Conservation (phyloP, 2,113 vertebrate species). For the Acinonyx jubatus region DNA sequence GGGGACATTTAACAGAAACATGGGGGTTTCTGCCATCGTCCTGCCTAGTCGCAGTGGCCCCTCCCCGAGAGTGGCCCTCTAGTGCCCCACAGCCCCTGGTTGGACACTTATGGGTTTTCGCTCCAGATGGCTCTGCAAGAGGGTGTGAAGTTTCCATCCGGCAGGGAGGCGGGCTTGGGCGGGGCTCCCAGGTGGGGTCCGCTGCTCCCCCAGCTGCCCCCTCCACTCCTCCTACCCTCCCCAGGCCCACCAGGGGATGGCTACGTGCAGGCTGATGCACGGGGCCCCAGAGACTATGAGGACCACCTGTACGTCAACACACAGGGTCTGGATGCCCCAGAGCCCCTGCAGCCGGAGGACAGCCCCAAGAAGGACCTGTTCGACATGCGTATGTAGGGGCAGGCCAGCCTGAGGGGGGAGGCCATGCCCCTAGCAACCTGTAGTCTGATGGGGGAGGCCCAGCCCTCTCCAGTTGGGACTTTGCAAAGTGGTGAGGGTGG, state of each 20-base stretch:
- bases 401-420: too few species aligned
- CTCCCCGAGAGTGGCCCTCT: background rate
- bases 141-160: background rate
- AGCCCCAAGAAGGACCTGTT: conserved; percentile 97
- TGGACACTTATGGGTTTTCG: too few species aligned
- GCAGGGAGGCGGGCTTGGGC: conserved; percentile 85
- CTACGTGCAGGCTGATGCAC: conserved; percentile 92
- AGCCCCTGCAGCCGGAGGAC: conserved; percentile 78
- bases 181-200: too few species aligned
- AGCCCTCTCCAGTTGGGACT: background rate
- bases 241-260: conserved; percentile 87
- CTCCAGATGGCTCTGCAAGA: background rate
- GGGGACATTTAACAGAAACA: too few species aligned
- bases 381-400: conserved; percentile 93
- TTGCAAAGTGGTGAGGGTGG: too few species aligned
- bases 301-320: conserved; percentile 98
- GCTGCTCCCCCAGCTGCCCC: background rate
- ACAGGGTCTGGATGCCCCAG: conserved; percentile 84
- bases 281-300: conserved; percentile 90
- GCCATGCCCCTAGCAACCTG: accelerated
- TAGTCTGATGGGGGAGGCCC: background rate
- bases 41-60: background rate
- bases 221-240: accelerated
- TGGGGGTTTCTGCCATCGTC: background rate
- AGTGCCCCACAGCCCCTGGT: accelerated